Evolutionary conservation across 1,140 invertebrate species (phyloP), one percentile per base, ranked within the genome.

Genomic region (Polyergus mexicanus): DNA sequence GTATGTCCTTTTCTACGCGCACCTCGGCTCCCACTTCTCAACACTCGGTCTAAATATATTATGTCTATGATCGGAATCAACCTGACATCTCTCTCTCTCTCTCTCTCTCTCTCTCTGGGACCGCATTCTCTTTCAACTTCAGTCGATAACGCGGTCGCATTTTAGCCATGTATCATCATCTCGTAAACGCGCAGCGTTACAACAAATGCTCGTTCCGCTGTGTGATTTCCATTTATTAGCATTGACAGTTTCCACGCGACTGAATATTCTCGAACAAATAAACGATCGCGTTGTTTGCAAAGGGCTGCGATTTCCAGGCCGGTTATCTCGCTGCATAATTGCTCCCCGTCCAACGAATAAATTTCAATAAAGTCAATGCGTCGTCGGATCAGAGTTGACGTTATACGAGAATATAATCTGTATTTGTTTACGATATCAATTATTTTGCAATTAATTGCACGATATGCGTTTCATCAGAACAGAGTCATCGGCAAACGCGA

Each of bases 181-280:
- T n/a, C 63, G n/a, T 22, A n/a, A 47, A 8, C 65, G 22, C 0
- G 3, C 62, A 22, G 28, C 0, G 2, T 54, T 22, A 19, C 13
- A 66, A 25, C 74, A 38, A 19, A n/a, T 8, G 4, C 38, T 41
- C 25, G 13, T 60, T 60, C 6, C 3, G 44, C 10, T 38, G 66
- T 72, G 25, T 72, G 60, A 81, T 60, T 60, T 58, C 25, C 54
- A 32, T 74, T 83, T 72, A 41, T 72, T 47, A 74, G 32, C 19
- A 38, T 3, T 51, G 41, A 22, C 77, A 44, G 3, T 35, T 74
- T 74, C 8, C 68, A 11, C 38, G n/a, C 38, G 25, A n/a, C 4
- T 74, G 28, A 83, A 32, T 25, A 56, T 47, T 10, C 25, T 54
- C 19, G 71, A 81, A 81, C 19, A 81, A 81, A 81, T 71, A 44